Evolutionary conservation across 2,113 vertebrate genomes (phyloP), one percentile per base, ranked within the genome.

Genomic region (Anas platyrhynchos): DNA sequence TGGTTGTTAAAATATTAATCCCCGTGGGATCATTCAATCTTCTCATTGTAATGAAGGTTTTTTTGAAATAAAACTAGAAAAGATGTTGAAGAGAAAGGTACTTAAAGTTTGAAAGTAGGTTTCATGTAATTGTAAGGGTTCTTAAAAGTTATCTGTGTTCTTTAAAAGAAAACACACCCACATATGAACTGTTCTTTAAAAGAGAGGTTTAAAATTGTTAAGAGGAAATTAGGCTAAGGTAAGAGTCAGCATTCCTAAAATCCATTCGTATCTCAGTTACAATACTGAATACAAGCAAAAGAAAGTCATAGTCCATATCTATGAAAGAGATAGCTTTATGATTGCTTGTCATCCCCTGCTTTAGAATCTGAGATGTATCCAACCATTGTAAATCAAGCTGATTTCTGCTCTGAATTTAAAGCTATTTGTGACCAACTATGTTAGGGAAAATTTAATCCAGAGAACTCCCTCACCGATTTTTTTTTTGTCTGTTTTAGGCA

Each of bases 1-100:
- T 82, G 48, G 26, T 9, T 81, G 43, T 86, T 93, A 79, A 89
- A 91, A 86, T 86, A 83, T 72, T 79, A 67, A 83, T 73, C 54
- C 65, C 27, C 34, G 16, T 77, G 50, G 58, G 66, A 86, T 27
- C 58, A 58, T 48, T 86, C 41, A 55, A 10, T 85, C 31, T 88
- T 62, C 16, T 59, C 58, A 76, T 34, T 65, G 16, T 55, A 72
- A 93, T 80, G 26, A 74, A 77, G 17, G 23, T 21, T 71, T 56
- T 27, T 46, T 61, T 83, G 17, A 91, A 89, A 86, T 55, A 41
- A 75, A 79, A 74, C 5, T 32, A 79, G 50, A 62, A 75, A 79
- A 78, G 8, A 50, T 29, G 7, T 93, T 1, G 1, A 89, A n/a
- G 20, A 50, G 52, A 83, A 89, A 79, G n/a, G 32, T 46, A 13